phyloP scores from a whole-genome alignment of 37 sponge, comb jelly and placozoan species.

The Petrosia ficiformis region DNA sequence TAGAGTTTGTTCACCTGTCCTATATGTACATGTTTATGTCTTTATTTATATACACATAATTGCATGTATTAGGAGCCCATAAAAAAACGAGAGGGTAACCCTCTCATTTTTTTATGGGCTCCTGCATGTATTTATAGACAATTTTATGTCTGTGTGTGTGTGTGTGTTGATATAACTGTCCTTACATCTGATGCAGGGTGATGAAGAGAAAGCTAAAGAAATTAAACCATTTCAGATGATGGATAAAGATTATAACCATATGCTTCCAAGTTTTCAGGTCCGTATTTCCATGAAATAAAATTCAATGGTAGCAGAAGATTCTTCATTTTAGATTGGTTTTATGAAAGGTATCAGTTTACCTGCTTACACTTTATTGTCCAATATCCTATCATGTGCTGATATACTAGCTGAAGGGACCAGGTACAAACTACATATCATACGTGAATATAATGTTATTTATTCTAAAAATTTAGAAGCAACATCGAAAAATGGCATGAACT shows the following conservation, averaged over 20 bases:
- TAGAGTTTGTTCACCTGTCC: slow-evolving; percentile 94
- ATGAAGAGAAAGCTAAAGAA: slow-evolving; percentile 56
- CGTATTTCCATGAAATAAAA: neutral
- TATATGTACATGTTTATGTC: no score
- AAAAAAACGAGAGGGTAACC: no score
- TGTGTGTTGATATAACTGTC: no score
- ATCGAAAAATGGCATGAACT: no score
- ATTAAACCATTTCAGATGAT: slow-evolving; percentile 52
- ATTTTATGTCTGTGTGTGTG: neutral
- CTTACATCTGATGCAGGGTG: no score
- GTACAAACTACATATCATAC: no score
- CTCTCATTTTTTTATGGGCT: no score
- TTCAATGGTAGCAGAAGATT: neutral
- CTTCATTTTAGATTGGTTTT: neutral
- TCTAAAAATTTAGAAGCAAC: no score
- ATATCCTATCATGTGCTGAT: neutral
- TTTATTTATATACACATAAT: no score
- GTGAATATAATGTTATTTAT: no score
- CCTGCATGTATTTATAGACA: neutral
- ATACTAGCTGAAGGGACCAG: neutral
- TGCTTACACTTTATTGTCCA: neutral
- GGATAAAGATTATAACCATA: slow-evolving; percentile 35
- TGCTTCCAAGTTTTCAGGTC: slow-evolving; percentile 23
- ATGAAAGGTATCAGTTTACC: neutral
- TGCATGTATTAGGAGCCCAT: no score